A percentile compares a stretch with the other conserved stretches of the same genome.
Evolutionary conservation across 2,113 vertebrate genomes (phyloP).

Genomic region (Pteropus alecto): DNA sequence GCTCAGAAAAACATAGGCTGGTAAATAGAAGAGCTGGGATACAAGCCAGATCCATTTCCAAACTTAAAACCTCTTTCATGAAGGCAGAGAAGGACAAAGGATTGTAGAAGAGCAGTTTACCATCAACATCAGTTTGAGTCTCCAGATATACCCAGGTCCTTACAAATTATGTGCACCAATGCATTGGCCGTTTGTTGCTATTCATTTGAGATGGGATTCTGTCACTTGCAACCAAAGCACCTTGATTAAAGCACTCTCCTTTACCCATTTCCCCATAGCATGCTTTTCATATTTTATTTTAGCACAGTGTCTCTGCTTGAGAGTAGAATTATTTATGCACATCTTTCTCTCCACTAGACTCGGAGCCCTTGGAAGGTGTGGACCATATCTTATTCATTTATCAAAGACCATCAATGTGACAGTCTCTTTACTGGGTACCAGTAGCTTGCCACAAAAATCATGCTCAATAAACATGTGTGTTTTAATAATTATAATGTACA

Average conservation of each 20-base stretch:
- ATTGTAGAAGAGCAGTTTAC: neutral
- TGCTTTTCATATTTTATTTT: neutral
- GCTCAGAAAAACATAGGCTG: neutral
- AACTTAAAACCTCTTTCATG: neutral
- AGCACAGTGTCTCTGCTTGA: neutral
- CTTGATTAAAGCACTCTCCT: neutral
- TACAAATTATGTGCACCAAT: neutral
- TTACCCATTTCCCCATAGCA: neutral
- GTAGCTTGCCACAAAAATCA: neutral
- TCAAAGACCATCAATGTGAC: neutral
- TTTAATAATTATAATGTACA: neutral
- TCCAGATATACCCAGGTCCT: neutral
- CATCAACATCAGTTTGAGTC: neutral
- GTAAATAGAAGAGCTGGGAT: neutral
- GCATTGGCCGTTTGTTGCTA: neutral
- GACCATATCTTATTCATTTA: neutral
- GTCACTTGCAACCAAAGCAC: neutral
- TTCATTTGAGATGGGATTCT: neutral
- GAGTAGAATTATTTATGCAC: neutral
- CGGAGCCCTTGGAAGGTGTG: neutral
- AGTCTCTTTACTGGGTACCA: neutral
- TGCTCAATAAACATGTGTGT: neutral
- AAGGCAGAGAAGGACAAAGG: neutral
- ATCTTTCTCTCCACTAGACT: neutral
- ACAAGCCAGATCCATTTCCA: neutral